Percentiles rank a stretch among this genome's conserved stretches.
Evolutionary conservation across 2,888 invertebrate genomes (phyloP).

Genomic region (Leucophora obtusa): DNA sequence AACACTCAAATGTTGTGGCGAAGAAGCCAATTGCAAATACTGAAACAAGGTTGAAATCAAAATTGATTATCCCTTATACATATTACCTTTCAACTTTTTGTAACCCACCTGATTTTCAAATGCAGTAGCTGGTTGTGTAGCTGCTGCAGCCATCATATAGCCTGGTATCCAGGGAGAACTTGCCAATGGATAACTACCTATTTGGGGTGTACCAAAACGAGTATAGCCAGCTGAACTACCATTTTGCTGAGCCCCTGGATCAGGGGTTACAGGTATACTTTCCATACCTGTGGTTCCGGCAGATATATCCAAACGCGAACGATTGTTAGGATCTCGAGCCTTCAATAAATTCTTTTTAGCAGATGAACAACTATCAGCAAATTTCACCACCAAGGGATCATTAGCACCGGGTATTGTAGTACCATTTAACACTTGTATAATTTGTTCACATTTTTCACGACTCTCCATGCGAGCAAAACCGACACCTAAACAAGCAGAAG

Average conservation of each 20-base stretch:
- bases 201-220: conserved; percentile 81
- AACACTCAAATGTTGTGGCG: conserved; percentile 78
- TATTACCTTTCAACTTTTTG: no score
- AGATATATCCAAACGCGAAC: conserved; percentile 83
- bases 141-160: conserved; percentile 83
- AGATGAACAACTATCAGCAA: conserved; percentile 94
- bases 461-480: conserved; percentile 96
- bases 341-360: conserved; percentile 89
- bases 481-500: conserved; percentile 78
- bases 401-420: conserved; percentile 92
- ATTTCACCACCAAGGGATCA: conserved; percentile 97
- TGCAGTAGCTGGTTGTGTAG: conserved; percentile 80
- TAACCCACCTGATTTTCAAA: conserved; percentile 79
- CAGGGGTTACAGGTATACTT: conserved; percentile 79
- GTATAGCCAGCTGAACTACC: conserved; percentile 79
- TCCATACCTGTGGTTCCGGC: conserved; percentile 72
- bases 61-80: no score
- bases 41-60: conserved; percentile 53
- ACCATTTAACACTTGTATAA: conserved; percentile 95
- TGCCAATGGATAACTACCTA: conserved; percentile 83
- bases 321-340: conserved; percentile 81
- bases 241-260: conserved; percentile 78
- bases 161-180: conserved; percentile 84
- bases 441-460: conserved; percentile 97
- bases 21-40: conserved; percentile 79